Conservation (phyloP, 2,113 vertebrate genomes). For the Cricetomys ansorgei region DNA sequence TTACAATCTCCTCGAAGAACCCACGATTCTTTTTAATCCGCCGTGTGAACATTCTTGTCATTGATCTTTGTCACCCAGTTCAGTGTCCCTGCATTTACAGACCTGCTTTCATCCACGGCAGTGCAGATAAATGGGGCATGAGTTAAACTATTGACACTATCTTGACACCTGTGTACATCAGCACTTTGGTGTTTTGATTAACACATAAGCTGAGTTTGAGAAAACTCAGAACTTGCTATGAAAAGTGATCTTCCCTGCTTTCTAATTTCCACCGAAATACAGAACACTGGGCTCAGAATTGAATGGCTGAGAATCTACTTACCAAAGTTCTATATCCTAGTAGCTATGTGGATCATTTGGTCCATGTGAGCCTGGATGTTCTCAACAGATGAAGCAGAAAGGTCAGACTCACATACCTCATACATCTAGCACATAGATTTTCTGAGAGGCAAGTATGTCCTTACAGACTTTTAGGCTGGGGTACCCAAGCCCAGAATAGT, state of each 20-base stretch:
- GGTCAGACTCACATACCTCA: not conserved
- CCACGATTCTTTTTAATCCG: conserved; percentile 62
- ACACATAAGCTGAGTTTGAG: conserved; percentile 77
- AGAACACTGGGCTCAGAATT: not conserved
- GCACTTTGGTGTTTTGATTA: conserved; percentile 85
- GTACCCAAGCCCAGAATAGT: not conserved
- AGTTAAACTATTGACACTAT: conserved; percentile 84
- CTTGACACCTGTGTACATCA: conserved; percentile 82
- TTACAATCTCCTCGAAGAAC: conserved; percentile 72
- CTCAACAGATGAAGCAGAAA: not conserved
- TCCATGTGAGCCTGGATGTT: not conserved
- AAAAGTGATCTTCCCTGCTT: conserved; percentile 77
- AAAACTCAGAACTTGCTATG: conserved; percentile 80
- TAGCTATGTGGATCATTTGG: not conserved
- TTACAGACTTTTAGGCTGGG: not conserved
- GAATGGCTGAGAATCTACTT: conserved; percentile 32
- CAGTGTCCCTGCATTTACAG: conserved; percentile 83
- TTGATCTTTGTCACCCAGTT: conserved; percentile 86
- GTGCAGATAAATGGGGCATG: conserved; percentile 86
- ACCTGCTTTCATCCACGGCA: conserved; percentile 83
- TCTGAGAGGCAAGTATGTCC: not conserved
- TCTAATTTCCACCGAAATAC: conserved; percentile 70
- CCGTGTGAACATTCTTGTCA: conserved; percentile 78
- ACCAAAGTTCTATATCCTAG: not conserved
- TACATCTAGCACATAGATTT: not conserved